These are phyloP conservation scores for Oreonectes daqikongensis DNA, from an alignment of 2,797 vertebrate genomes.

Conservation along the genomic window DNA sequence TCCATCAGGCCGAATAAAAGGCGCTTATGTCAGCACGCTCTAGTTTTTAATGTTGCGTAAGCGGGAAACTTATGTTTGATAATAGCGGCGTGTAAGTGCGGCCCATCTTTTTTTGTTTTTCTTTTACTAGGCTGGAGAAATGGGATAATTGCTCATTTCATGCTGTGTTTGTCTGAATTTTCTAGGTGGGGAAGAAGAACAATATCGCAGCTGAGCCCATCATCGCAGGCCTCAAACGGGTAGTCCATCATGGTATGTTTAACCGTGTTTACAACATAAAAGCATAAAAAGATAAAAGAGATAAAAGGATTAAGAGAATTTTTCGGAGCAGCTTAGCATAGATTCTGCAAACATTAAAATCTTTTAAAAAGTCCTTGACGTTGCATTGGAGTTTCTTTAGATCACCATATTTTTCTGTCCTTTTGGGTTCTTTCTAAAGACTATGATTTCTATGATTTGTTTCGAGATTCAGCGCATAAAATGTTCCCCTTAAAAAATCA, in stretches of 20 bases:
- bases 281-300: no score
- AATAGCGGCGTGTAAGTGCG: conserved; percentile 5
- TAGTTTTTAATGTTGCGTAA: conserved; percentile 36
- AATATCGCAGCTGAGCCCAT: conserved; percentile 96
- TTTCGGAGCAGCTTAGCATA: no score
- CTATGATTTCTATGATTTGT: neutral
- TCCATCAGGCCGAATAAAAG: conserved; percentile 69
- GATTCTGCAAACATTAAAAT: no score
- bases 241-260: conserved; percentile 97
- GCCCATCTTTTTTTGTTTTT: neutral
- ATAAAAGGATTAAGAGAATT: no score
- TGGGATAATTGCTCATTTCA: conserved; percentile 16
- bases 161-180: conserved; percentile 55
- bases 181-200: conserved; percentile 91
- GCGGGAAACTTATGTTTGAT: conserved; percentile 7
- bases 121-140: neutral
- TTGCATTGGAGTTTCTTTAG: no score
- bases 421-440: neutral
- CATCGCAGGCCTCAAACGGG: conserved; percentile 95
- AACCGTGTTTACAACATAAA: conserved; percentile 28
- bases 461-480: no score
- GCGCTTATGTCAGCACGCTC: conserved; percentile 53
- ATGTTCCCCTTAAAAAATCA: no score
- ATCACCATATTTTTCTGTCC: neutral
- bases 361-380: no score